Evolutionary conservation across 2,888 invertebrate genomes (phyloP).

Genomic region (Cephus pygmeus): DNA sequence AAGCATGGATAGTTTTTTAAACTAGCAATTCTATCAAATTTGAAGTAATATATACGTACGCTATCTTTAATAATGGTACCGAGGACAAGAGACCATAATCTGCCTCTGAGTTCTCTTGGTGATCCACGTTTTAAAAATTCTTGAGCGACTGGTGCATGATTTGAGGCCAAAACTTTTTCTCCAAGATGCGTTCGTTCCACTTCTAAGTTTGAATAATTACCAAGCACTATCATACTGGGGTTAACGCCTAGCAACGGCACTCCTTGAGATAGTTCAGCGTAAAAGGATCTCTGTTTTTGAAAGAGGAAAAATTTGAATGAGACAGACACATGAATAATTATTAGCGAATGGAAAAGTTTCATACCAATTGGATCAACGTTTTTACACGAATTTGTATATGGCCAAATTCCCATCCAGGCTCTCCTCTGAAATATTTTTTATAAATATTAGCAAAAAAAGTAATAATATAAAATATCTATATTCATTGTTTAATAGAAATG

Average conservation of each 20-base stretch:
- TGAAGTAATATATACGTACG: conserved; percentile 64
- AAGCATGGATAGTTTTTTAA: background rate
- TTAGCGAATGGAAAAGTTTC: conserved; percentile 19
- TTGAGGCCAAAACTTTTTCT: conserved; percentile 79
- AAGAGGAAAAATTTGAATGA: conserved; percentile 14
- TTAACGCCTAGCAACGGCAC: conserved; percentile 81
- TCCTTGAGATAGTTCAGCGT: conserved; percentile 80
- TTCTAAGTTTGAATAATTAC: conserved; percentile 73
- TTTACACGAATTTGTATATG: conserved; percentile 89
- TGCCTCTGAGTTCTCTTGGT: conserved; percentile 82
- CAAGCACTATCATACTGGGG: conserved; percentile 70
- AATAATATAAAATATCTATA: background rate
- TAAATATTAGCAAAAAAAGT: background rate
- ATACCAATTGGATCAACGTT: conserved; percentile 85
- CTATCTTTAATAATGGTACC: conserved; percentile 80
- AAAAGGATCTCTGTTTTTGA: conserved; percentile 73
- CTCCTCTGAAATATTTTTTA: conserved; percentile 68
- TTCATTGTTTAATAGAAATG: background rate
- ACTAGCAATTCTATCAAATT: background rate
- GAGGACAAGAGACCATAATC: conserved; percentile 88
- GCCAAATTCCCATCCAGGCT: conserved; percentile 86
- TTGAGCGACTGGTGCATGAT: conserved; percentile 89
- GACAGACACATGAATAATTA: conserved; percentile 1
- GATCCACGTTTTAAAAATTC: conserved; percentile 90
- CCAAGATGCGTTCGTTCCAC: conserved; percentile 80